A percentile compares a stretch with the other conserved stretches of the same genome.
phyloP scores from a whole-genome alignment of 1,140 invertebrate species.

The Melipona quadrifasciata region DNA sequence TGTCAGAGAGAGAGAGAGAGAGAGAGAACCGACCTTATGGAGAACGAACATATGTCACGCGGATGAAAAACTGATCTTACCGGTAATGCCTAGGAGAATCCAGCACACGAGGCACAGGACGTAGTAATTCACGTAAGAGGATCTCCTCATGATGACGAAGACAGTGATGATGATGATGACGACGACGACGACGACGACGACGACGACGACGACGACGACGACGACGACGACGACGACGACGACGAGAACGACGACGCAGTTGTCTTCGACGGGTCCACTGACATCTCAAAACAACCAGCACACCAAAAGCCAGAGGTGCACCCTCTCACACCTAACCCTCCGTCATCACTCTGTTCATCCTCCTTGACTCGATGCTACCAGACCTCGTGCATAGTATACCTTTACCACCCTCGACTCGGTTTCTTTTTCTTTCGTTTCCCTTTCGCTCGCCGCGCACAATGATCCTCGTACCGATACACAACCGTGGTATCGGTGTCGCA shows the following conservation, averaged over 20 bases:
- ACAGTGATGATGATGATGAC: slow-evolving; percentile 45
- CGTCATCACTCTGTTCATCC: slow-evolving; percentile 57
- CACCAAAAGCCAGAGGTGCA: slow-evolving; percentile 38
- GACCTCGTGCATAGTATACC: slow-evolving; percentile 57
- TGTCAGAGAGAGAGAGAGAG: no score
- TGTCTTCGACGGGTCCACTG: slow-evolving; percentile 65
- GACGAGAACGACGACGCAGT: slow-evolving; percentile 57
- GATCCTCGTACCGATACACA: not conserved
- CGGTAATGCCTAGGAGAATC: slow-evolving; percentile 80
- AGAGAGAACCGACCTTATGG: not conserved
- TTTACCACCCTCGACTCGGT: not conserved
- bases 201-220: slow-evolving; percentile 57
- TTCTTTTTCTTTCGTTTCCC: slow-evolving; percentile 1
- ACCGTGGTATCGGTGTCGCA: slow-evolving; percentile 19
- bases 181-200: slow-evolving; percentile 52
- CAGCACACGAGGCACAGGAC: slow-evolving; percentile 81
- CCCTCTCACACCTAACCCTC: slow-evolving; percentile 42
- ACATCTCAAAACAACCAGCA: slow-evolving; percentile 70
- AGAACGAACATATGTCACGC: slow-evolving; percentile 35
- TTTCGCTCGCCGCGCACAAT: slow-evolving; percentile 24
- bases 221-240: slow-evolving; percentile 44
- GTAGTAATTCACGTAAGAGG: slow-evolving; percentile 81
- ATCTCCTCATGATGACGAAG: slow-evolving; percentile 79
- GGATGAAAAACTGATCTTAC: slow-evolving; percentile 69
- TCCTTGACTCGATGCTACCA: slow-evolving; percentile 55